A percentile compares a stretch with the other conserved stretches of the same genome.
phyloP scores from a whole-genome alignment of 1,140 invertebrate genomes.

The Ceratitis capitata region DNA sequence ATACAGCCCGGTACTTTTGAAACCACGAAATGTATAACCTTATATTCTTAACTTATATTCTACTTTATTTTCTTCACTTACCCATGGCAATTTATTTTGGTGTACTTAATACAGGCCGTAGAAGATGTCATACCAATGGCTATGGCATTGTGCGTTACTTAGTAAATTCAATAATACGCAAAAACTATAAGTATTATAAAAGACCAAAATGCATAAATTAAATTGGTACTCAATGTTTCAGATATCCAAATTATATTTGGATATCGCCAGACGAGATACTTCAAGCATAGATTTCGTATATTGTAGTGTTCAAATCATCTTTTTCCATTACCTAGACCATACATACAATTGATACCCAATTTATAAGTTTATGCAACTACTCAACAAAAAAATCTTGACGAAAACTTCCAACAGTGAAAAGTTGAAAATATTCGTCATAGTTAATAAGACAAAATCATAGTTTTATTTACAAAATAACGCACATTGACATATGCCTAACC shows the following conservation, averaged over 20 bases:
- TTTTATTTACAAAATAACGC: not conserved
- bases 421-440: slow-evolving; percentile 8
- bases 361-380: not conserved
- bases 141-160: slow-evolving; percentile 21
- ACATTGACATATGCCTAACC: not conserved
- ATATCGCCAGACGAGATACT: no score
- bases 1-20: not conserved
- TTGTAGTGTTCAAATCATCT: not conserved
- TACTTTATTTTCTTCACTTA: not conserved
- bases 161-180: not conserved
- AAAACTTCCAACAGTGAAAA: not conserved
- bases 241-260: no score
- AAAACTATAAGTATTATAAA: slow-evolving; percentile 1
- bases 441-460: not conserved
- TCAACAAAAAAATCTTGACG: not conserved
- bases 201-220: not conserved
- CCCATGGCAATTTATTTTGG: slow-evolving; percentile 11
- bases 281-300: not conserved
- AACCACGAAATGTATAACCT: not conserved
- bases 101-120: not conserved
- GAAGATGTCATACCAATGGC: not conserved
- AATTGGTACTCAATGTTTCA: not conserved
- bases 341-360: not conserved
- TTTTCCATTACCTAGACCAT: not conserved
- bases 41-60: not conserved